Evolutionary conservation across 1,140 invertebrate species (phyloP).

Genomic region (Drosophila orena): DNA sequence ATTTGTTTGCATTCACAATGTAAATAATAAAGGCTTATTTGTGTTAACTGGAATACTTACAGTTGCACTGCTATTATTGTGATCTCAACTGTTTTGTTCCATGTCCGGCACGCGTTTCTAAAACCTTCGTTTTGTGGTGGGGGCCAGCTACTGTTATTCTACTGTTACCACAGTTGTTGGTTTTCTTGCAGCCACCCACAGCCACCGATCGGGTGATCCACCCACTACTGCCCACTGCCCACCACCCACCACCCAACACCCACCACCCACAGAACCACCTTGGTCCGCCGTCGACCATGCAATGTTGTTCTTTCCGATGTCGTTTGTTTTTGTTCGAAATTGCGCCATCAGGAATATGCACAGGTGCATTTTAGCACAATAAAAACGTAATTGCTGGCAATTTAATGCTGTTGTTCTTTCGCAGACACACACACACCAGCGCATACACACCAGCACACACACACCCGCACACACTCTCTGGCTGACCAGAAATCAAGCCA

Average conservation of each 20-base stretch:
- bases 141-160: conserved; percentile 61
- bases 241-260: neutral
- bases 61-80: conserved; percentile 18
- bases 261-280: neutral
- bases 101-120: conserved; percentile 38
- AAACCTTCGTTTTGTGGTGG: conserved; percentile 9
- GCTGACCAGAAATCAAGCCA: conserved; percentile 39
- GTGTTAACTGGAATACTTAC: neutral
- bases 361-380: conserved; percentile 83
- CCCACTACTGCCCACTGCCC: neutral
- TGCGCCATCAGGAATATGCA: conserved; percentile 83
- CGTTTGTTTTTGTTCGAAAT: conserved; percentile 83
- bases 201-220: conserved; percentile 14
- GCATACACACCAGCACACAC: no score
- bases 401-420: conserved; percentile 76
- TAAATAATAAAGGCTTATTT: neutral
- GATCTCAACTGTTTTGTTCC: neutral
- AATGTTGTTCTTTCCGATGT: conserved; percentile 83
- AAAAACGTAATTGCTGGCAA: conserved; percentile 83
- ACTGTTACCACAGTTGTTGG: conserved; percentile 76
- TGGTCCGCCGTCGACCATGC: conserved; percentile 31
- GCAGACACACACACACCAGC: conserved; percentile 20
- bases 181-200: conserved; percentile 56
- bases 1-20: no score
- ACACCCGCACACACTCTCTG: neutral